Evolutionary conservation across 1,140 invertebrate species (phyloP).

Genomic region (Thrips palmi): DNA sequence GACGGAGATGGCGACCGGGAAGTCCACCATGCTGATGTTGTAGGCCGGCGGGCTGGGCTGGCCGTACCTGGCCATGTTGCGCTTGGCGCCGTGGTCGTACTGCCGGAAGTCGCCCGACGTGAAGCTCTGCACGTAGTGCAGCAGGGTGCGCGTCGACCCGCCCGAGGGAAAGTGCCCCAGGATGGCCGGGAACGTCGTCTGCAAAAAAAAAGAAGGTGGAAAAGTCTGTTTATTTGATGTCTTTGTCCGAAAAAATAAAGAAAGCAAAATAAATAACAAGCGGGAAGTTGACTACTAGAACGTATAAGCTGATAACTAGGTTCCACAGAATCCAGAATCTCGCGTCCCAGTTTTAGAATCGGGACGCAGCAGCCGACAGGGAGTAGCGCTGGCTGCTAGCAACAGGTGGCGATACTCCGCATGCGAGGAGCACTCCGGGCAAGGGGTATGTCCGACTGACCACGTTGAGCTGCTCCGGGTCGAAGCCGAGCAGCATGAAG

Average conservation of each 20-base stretch:
- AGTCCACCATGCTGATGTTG: slow-evolving; percentile 34
- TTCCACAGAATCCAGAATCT: no score
- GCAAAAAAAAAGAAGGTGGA: slow-evolving; percentile 15
- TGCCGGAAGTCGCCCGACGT: slow-evolving; percentile 27
- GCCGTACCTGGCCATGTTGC: slow-evolving; percentile 33
- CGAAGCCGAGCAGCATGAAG: no score
- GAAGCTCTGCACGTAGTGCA: slow-evolving; percentile 62
- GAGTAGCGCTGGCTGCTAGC: no score
- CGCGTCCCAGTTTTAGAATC: no score
- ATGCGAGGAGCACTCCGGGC: no score
- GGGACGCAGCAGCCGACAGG: no score
- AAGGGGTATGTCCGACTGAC: no score
- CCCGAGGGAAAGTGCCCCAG: slow-evolving; percentile 67
- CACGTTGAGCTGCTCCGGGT: no score
- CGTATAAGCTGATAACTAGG: no score
- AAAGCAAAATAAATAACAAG: background rate
- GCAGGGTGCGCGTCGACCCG: slow-evolving; percentile 54
- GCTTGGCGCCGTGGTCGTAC: slow-evolving; percentile 30
- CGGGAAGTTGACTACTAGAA: no score
- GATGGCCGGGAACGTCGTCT: slow-evolving; percentile 55
- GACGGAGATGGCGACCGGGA: slow-evolving; percentile 46
- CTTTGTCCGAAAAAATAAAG: background rate
- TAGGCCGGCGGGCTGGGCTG: slow-evolving; percentile 32
- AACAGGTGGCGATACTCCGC: no score
- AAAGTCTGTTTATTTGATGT: background rate